Evolutionary conservation across 2,888 invertebrate species (phyloP), one percentile per base, ranked within the genome.

Genomic region (Ommatoiulus sabulosus): DNA sequence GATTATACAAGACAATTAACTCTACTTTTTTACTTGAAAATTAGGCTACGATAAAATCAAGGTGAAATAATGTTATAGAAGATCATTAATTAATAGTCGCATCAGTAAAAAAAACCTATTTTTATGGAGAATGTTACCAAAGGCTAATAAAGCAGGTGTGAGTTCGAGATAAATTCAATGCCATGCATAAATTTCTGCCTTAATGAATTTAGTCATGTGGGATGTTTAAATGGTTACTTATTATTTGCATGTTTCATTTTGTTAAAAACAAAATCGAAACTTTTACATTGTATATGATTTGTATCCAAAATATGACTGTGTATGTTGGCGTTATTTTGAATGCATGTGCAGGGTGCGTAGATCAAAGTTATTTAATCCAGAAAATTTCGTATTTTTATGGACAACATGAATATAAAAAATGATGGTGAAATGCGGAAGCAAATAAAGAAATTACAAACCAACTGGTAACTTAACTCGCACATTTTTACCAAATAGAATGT

Each of bases 11-110:
- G 3, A 80, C 24, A 80, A n/a, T n/a, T n/a, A n/a, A 12, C 35
- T 80, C 2, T 80, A 10, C 10, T 80, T 72, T 80, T 35, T 80
- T 80, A 15, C 35, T 15, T 12, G 35, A 3, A 35, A 80, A 80
- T 8, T 80, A 35, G 80, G 80, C 35, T 80, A 80, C 35, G 80
- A 15, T 35, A 35, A 80, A 80, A 80, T 35, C 80, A 80, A 80
- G 80, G 80, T 80, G 80, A 80, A 80, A 80, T 35, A 35, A 72
- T 10, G 72, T 10, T 24, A 35, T 35, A 43, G 35, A 80, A 80
- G 10, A 80, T 80, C 80, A 80, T 80, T 80, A 35, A 80, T 80
- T 80, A 80, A 80, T 3, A 12, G 24, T 43, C 15, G 15, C 80
- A 43, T 24, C 15, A 35, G 10, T 80, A 43, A 80, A 80, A 80